Conservation (phyloP, 2,113 vertebrate genomes). For the Melanocharis versteri region DNA sequence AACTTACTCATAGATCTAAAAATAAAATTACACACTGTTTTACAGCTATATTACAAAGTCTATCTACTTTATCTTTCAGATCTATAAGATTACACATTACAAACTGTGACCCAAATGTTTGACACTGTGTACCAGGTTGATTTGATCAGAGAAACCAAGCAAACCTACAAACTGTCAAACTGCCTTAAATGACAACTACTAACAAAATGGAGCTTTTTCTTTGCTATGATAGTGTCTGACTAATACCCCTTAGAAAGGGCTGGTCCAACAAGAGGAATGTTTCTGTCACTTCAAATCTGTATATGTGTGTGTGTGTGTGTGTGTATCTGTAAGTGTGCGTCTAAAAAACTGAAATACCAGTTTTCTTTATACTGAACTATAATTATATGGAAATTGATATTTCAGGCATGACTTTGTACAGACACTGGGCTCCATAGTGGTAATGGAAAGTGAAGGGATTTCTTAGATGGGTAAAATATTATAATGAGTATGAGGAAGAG, state of each 20-base stretch:
- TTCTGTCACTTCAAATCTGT: not conserved
- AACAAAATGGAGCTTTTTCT: not conserved
- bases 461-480: not conserved
- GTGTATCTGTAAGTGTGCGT: too few species aligned
- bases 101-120: not conserved
- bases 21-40: not conserved
- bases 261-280: not conserved
- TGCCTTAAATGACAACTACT: not conserved
- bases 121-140: rapidly evolving
- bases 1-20: not conserved
- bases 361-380: not conserved
- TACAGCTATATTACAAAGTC: not conserved
- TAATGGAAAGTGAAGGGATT: not conserved
- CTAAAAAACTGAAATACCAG: not conserved
- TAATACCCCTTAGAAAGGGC: not conserved
- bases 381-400: not conserved
- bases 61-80: not conserved
- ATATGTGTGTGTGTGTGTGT: rapidly evolving
- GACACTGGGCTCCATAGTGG: not conserved
- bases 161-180: not conserved
- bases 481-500: not conserved
- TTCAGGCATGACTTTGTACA: not conserved
- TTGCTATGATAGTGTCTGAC: not conserved
- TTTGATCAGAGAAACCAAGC: not conserved
- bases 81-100: not conserved